phyloP scores from a whole-genome alignment of 2,888 invertebrate species.

The Ormyrus labotus region DNA sequence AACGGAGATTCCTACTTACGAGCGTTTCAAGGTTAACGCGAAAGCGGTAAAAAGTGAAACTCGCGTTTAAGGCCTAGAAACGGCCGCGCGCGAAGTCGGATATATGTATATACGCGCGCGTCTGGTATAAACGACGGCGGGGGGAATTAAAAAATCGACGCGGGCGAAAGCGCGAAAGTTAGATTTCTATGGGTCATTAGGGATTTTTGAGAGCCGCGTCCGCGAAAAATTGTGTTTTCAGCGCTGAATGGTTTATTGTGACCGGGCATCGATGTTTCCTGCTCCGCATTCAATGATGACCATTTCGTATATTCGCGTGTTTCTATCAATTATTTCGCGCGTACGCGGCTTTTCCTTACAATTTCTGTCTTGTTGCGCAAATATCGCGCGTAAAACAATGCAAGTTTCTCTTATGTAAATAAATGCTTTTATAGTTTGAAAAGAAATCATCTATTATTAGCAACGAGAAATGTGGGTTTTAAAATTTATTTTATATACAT shows the following conservation, averaged over 20 bases:
- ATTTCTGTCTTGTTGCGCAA: slow-evolving; percentile 7
- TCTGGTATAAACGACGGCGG: too few relatives aligned
- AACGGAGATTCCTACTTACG: too few relatives aligned
- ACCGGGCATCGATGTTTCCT: neutral
- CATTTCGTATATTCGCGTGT: slow-evolving; percentile 6
- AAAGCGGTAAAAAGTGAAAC: too few relatives aligned
- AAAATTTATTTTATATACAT: too few relatives aligned
- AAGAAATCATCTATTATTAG: neutral
- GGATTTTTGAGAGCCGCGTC: neutral
- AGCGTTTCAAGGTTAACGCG: too few relatives aligned
- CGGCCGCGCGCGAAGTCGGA: too few relatives aligned
- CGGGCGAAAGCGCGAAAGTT: slow-evolving; percentile 22
- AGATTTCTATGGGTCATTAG: neutral
- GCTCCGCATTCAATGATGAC: slow-evolving; percentile 9
- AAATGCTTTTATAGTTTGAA: neutral
- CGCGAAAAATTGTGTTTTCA: neutral
- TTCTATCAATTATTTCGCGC: slow-evolving; percentile 25
- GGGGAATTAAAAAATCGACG: too few relatives aligned
- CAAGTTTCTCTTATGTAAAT: slow-evolving; percentile 42
- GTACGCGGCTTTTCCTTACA: slow-evolving; percentile 3
- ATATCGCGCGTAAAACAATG: slow-evolving; percentile 11
- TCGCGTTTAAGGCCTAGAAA: too few relatives aligned
- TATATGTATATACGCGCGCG: too few relatives aligned
- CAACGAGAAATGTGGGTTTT: too few relatives aligned
- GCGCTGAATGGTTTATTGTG: neutral